phyloP scores from a whole-genome alignment of 2,113 vertebrate genomes.

The Psittacula cyanocephala region DNA sequence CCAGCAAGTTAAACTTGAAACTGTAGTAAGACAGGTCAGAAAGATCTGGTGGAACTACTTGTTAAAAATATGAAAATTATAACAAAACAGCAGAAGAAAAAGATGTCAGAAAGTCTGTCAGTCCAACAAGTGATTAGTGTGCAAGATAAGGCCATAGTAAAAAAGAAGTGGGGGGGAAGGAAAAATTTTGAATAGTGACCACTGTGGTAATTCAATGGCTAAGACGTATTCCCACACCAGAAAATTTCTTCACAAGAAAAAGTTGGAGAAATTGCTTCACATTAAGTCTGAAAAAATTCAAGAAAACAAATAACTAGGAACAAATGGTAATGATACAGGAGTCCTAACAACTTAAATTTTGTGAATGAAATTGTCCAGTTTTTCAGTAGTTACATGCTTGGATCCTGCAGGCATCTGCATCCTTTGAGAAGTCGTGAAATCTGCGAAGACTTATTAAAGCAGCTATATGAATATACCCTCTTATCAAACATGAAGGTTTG shows the following conservation, averaged over 20 bases:
- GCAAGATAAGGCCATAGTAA: background rate
- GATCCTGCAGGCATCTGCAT: background rate
- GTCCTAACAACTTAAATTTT: background rate
- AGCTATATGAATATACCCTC: background rate
- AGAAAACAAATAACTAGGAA: background rate
- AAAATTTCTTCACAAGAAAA: background rate
- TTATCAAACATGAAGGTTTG: background rate
- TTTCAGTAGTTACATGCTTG: background rate
- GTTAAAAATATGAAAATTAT: background rate
- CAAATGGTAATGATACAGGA: background rate
- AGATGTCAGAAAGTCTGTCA: background rate
- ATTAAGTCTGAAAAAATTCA: background rate
- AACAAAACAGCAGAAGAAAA: background rate
- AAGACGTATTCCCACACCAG: background rate
- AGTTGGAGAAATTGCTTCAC: background rate
- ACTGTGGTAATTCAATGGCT: background rate
- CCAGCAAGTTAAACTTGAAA: conserved; percentile 14
- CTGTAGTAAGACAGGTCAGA: background rate
- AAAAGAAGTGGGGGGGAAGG: fast-evolving
- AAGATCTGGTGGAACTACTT: background rate
- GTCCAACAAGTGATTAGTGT: background rate
- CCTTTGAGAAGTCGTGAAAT: background rate
- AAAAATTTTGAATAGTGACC: background rate
- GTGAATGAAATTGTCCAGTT: background rate
- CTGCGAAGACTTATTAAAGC: background rate